phyloP scores from a whole-genome alignment of 2,113 vertebrate genomes.

The Ifrita kowaldi region DNA sequence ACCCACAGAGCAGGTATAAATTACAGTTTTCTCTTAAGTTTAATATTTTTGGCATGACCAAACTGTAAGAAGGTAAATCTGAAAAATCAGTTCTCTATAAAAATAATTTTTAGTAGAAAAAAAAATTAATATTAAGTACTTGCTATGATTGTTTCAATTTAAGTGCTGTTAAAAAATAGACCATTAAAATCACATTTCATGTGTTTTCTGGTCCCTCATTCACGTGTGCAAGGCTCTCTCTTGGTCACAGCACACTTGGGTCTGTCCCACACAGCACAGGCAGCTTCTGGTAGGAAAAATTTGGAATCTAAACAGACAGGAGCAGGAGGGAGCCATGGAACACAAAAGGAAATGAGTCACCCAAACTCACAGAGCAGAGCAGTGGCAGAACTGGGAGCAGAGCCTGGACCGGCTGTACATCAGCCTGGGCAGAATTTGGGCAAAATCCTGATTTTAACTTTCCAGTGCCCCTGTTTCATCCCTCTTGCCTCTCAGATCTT shows the following conservation, averaged over 20 bases:
- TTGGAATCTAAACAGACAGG: background rate
- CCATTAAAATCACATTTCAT: background rate
- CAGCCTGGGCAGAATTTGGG: background rate
- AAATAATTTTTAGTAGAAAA: background rate
- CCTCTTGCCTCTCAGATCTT: background rate
- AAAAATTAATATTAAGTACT: background rate
- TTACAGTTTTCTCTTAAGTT: background rate
- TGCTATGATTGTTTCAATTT: background rate
- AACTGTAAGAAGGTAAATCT: background rate
- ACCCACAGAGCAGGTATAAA: background rate
- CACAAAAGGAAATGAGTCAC: constrained; percentile 42
- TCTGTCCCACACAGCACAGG: background rate
- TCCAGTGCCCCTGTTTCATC: background rate
- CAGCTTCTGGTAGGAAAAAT: background rate
- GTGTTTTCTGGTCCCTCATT: background rate
- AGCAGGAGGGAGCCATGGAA: constrained; percentile 12
- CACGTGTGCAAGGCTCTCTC: background rate
- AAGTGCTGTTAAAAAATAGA: background rate
- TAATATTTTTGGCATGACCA: background rate
- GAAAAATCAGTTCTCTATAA: background rate
- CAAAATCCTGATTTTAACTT: background rate
- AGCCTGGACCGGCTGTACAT: background rate
- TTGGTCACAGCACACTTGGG: background rate
- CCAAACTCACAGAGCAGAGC: background rate
- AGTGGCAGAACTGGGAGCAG: background rate